A percentile compares a stretch with the other conserved stretches of the same genome.
Conservation (phyloP, 1,140 invertebrate genomes). For the Anadara kagoshimensis region DNA sequence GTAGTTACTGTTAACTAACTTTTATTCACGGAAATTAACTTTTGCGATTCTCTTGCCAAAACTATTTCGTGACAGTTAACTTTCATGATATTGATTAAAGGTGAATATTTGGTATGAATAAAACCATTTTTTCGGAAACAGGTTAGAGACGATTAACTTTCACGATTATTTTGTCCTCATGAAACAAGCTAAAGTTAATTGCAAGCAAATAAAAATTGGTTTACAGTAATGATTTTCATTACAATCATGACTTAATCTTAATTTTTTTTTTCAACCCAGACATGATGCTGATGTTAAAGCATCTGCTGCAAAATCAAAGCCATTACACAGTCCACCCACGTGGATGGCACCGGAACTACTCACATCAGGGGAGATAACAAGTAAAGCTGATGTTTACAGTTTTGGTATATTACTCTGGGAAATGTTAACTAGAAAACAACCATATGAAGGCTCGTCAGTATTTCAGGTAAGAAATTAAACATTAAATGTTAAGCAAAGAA, state of each 20-base stretch:
- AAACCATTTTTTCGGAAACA: too few species aligned
- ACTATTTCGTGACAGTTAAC: too few species aligned
- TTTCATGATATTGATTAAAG: too few species aligned
- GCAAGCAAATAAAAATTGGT: too few species aligned
- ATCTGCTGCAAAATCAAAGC: conserved; percentile 39
- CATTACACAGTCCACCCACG: conserved; percentile 46
- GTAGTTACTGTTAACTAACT: too few species aligned
- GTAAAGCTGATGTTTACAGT: conserved; percentile 93
- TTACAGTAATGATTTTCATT: too few species aligned
- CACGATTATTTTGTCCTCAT: too few species aligned
- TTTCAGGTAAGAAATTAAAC: conserved; percentile 58
- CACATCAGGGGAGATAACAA: conserved; percentile 61
- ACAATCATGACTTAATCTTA: not conserved
- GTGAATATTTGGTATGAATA: too few species aligned
- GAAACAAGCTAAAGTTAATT: too few species aligned
- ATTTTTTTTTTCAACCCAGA: conserved; percentile 38
- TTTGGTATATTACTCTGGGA: conserved; percentile 98
- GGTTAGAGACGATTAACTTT: too few species aligned
- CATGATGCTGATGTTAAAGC: conserved; percentile 63
- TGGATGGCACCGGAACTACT: conserved; percentile 71
- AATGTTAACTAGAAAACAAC: conserved; percentile 93
- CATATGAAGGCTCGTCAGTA: conserved; percentile 86
- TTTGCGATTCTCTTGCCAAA: too few species aligned
- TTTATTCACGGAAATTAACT: too few species aligned
- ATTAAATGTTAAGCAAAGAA: not conserved